phyloP scores from a whole-genome alignment of 2,113 vertebrate species.

The Syngnathus floridae region DNA sequence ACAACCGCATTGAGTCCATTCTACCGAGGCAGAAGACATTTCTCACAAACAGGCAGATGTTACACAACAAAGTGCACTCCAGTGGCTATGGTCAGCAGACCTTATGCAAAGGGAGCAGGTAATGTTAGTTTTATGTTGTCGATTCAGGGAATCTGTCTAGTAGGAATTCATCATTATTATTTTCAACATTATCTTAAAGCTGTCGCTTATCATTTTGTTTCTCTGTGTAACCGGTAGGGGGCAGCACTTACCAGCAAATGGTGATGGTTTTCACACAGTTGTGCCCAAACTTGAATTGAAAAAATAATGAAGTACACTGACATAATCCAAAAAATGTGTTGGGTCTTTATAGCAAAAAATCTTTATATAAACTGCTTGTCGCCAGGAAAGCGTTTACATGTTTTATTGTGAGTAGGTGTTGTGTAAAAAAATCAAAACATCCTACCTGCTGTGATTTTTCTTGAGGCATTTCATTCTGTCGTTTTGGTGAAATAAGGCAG shows the following conservation, averaged over 20 bases:
- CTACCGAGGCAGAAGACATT: constrained; percentile 74
- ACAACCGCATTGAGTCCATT: constrained; percentile 83
- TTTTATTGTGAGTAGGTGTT: constrained; percentile 22
- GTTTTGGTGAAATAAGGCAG: constrained; percentile 47
- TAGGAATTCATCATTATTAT: no score
- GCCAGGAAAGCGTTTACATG: not conserved
- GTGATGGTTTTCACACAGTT: not conserved
- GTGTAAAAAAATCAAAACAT: not conserved
- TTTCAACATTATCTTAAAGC: not conserved
- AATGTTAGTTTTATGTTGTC: constrained; percentile 5
- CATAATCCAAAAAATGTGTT: not conserved
- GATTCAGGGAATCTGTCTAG: no score
- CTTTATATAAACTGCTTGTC: not conserved
- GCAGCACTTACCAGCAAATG: constrained; percentile 55
- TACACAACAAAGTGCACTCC: constrained; percentile 78
- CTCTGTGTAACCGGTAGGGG: constrained; percentile 42
- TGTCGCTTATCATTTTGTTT: not conserved
- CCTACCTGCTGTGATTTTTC: constrained; percentile 23
- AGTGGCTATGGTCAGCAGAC: constrained; percentile 77
- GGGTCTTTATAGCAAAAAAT: not conserved
- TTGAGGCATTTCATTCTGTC: constrained; percentile 33
- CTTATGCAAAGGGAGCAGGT: constrained; percentile 69
- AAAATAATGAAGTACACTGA: not conserved
- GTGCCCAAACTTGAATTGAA: not conserved
- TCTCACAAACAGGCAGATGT: constrained; percentile 73